Conservation (phyloP, 2,797 vertebrate species). For the Spinibarbus caldwelli region DNA sequence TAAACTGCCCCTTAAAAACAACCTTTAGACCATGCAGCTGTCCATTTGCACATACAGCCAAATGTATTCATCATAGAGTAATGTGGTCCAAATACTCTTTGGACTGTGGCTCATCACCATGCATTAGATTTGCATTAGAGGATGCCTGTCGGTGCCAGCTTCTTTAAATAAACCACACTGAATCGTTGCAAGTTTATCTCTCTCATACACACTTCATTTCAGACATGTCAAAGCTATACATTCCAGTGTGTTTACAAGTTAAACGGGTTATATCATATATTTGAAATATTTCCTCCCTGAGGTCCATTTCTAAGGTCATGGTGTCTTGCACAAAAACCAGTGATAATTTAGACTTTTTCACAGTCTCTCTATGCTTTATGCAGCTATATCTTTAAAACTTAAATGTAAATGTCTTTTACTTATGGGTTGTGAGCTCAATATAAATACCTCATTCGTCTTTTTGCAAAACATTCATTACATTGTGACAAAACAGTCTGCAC, state of each 20-base stretch:
- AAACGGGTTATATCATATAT: not conserved
- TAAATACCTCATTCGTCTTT: not conserved
- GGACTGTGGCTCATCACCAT: not conserved
- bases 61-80: slow-evolving; percentile 41
- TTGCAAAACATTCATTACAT: not conserved
- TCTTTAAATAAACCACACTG: slow-evolving; percentile 34
- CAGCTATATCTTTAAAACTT: not conserved
- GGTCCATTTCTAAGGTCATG: not conserved
- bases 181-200: slow-evolving; percentile 25
- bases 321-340: not conserved
- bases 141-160: not conserved
- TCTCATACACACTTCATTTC: slow-evolving; percentile 41
- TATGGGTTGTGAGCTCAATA: not conserved
- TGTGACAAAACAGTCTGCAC: not conserved
- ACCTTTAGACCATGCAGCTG: slow-evolving; percentile 13
- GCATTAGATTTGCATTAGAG: slow-evolving; percentile 27
- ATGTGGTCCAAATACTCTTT: slow-evolving; percentile 29
- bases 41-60: slow-evolving; percentile 35
- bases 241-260: slow-evolving; percentile 12
- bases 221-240: slow-evolving; percentile 27
- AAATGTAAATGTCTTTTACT: not conserved
- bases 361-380: not conserved
- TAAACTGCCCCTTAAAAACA: slow-evolving; percentile 19
- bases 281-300: not conserved
- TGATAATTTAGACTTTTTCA: not conserved